These are phyloP conservation scores for Coracias cyanogaster DNA, from an alignment of 2,797 vertebrate species.

Conservation along the genomic window DNA sequence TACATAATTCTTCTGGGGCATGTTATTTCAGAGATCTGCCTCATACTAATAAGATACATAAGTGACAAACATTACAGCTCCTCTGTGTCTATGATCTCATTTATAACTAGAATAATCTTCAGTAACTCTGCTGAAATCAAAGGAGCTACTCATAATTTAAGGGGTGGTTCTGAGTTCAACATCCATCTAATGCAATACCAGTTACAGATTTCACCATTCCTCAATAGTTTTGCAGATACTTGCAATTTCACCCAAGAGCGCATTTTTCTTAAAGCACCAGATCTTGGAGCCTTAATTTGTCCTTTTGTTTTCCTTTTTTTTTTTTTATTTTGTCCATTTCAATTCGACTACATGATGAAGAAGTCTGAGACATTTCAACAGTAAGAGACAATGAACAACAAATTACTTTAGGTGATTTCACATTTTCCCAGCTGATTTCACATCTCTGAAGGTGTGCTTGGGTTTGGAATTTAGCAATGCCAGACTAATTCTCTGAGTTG, in stretches of 20 bases:
- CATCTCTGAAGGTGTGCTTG: background rate
- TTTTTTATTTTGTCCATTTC: background rate
- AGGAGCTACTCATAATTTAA: background rate
- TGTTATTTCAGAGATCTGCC: background rate
- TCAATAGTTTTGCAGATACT: background rate
- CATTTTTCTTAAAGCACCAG: background rate
- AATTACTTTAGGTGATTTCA: background rate
- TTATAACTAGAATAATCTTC: background rate
- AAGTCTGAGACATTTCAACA: background rate
- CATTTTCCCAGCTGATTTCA: background rate
- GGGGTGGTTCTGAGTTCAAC: background rate
- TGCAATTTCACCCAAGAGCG: background rate
- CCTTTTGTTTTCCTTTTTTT: background rate
- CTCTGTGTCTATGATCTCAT: background rate
- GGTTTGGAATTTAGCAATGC: background rate
- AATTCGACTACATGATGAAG: background rate
- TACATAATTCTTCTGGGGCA: background rate
- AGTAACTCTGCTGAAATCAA: background rate
- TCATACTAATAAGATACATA: accelerated
- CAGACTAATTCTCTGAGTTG: background rate
- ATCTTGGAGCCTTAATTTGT: background rate
- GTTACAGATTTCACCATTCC: background rate
- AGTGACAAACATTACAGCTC: background rate
- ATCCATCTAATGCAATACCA: background rate
- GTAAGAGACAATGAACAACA: background rate